Evolutionary conservation across 2,888 invertebrate genomes (phyloP).

Genomic region (Seira ritae): DNA sequence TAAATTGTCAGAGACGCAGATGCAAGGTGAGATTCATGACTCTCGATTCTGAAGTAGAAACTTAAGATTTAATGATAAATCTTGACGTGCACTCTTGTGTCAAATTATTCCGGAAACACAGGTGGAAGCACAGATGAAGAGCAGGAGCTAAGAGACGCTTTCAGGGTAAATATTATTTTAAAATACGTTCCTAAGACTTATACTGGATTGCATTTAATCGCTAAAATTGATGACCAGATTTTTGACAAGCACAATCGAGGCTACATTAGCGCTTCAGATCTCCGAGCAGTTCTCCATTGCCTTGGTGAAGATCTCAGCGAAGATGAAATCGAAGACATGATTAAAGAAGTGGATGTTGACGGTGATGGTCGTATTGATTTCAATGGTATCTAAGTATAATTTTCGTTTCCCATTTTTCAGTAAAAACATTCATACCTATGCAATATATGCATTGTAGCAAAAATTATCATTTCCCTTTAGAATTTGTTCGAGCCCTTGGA

Average conservation of each 20-base stretch:
- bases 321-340: constrained; percentile 97
- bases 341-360: constrained; percentile 95
- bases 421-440: no score
- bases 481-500: constrained; percentile 89
- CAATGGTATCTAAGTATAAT: constrained; percentile 88
- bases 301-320: constrained; percentile 92
- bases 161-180: constrained; percentile 80
- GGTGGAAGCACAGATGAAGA: constrained; percentile 75
- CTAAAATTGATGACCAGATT: no score
- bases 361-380: constrained; percentile 96
- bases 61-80: neutral
- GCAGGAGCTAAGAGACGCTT: constrained; percentile 83
- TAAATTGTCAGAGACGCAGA: constrained; percentile 72
- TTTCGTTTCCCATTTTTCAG: neutral
- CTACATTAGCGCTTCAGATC: constrained; percentile 91
- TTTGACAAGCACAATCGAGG: constrained; percentile 95
- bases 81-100: constrained; percentile 66
- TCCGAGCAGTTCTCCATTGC: constrained; percentile 91
- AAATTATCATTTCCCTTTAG: constrained; percentile 77
- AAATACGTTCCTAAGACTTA: neutral
- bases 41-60: neutral
- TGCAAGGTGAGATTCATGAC: constrained; percentile 67
- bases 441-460: constrained; percentile 1
- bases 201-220: neutral
- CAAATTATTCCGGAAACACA: constrained; percentile 73